Conservation (phyloP, 2,888 invertebrate species). For the Drosophila affinis region DNA sequence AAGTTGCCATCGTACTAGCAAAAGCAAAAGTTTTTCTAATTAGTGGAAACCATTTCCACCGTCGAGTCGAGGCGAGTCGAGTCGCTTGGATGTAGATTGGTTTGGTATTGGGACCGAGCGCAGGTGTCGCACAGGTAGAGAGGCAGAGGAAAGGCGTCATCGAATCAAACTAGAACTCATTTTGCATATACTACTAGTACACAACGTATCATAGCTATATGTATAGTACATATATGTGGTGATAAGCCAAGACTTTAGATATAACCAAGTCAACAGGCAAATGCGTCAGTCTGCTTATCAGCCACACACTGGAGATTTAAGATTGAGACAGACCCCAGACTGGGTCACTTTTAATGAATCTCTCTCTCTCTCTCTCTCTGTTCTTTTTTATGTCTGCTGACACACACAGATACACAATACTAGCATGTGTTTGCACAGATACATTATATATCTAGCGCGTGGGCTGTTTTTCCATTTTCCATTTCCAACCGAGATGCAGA, state of each 20-base stretch:
- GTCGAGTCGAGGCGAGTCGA: no score
- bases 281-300: conserved; percentile 33
- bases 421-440: neutral
- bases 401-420: neutral
- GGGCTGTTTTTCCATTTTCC: conserved; percentile 25
- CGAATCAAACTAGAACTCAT: conserved; percentile 33
- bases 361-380: neutral
- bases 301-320: conserved; percentile 21
- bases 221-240: conserved; percentile 1
- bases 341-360: conserved; percentile 27
- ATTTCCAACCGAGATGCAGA: conserved; percentile 29
- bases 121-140: conserved; percentile 28
- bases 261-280: conserved; percentile 31
- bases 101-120: conserved; percentile 15
- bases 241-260: conserved; percentile 44
- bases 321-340: conserved; percentile 37
- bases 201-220: neutral
- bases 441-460: conserved; percentile 15
- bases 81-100: neutral
- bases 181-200: conserved; percentile 19
- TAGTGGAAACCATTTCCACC: conserved; percentile 41
- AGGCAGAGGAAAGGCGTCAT: conserved; percentile 36
- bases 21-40: conserved; percentile 70
- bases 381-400: neutral
- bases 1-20: conserved; percentile 55